Evolutionary conservation across 1,140 invertebrate species (phyloP), one percentile per base, ranked within the genome.

Genomic region (Galendromus occidentalis): DNA sequence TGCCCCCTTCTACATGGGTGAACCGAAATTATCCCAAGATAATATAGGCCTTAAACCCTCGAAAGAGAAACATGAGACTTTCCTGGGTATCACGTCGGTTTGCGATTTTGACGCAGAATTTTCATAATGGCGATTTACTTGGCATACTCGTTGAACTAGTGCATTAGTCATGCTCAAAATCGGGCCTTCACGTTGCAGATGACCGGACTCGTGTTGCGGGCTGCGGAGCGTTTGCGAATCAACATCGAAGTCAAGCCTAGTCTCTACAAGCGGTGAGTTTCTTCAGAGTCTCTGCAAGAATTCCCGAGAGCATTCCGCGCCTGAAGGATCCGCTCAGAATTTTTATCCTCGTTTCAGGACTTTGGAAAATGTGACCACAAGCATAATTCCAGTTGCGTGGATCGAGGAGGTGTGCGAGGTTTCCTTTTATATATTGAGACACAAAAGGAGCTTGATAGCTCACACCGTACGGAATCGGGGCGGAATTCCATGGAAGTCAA

Each of bases 1-100:
- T 41, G 72, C 74, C 14, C 73, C 74, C 42, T 74, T 74, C 64
- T 68, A 71, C 39, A 69, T 70, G 47, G 67, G 67, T 18, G 68
- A 72, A 22, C 59, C 70, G n/a, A 67, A 69, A 7, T 67, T 70
- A 20, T 47, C 69, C 17, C 65, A 73, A 20, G 66, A 67, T 44
- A 64, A 70, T 17, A 69, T 64, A 12, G 64, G 72, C 9, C n/a
- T 67, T 17, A 42, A 69, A 4, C 69, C 73, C 9, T 64, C 69
- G 63, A 67, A 65, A 20, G 69, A 72, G 18, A 42, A 47, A 20
- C 72, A 74, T 66, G 72, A 75, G 64, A 75, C 75, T 47, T 69
- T 70, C 64, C 65, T 73, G 12, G 71, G 71, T 67, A 33, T 75
- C 47, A 69, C 73, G 45, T 72, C 71, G 33, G 47, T 70, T 42